Evolutionary conservation across 1,140 invertebrate species (phyloP).

Genomic region (Drosophila subobscura): DNA sequence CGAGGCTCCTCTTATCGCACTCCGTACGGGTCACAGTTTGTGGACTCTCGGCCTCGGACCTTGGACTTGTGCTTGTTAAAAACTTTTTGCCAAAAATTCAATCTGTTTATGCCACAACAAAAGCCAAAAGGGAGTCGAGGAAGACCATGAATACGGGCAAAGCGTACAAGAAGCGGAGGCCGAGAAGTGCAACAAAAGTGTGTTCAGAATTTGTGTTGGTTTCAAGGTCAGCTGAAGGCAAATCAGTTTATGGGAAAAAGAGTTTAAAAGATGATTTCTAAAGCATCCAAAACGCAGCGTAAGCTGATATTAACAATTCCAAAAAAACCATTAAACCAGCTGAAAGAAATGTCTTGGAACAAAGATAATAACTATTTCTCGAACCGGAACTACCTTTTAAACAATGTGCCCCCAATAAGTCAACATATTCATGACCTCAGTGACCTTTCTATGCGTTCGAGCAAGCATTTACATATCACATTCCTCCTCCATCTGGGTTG

Average conservation of each 20-base stretch:
- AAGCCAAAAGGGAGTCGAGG: conserved; percentile 30
- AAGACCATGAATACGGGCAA: not conserved
- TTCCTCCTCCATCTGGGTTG: conserved; percentile 14
- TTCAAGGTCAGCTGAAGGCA: conserved; percentile 52
- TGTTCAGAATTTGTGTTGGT: conserved; percentile 9
- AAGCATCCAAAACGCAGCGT: too few species aligned
- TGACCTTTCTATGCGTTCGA: conserved; percentile 34
- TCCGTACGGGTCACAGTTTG: conserved; percentile 30
- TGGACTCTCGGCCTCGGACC: conserved; percentile 25
- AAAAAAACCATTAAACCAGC: too few species aligned
- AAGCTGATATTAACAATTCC: too few species aligned
- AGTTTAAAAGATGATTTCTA: not conserved
- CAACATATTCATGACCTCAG: conserved; percentile 8
- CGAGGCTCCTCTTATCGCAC: conserved; percentile 30
- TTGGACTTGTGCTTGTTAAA: conserved; percentile 60
- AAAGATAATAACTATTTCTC: too few species aligned
- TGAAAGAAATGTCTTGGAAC: too few species aligned
- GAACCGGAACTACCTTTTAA: too few species aligned
- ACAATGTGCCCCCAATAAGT: conserved; percentile 8
- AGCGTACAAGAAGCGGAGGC: too few species aligned
- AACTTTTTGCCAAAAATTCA: conserved; percentile 71
- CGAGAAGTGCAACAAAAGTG: conserved; percentile 51
- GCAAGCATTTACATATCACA: conserved; percentile 18
- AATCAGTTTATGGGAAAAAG: not conserved
- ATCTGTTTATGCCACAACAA: conserved; percentile 52